Evolutionary conservation across 1,140 invertebrate species (phyloP), one percentile per base, ranked within the genome.

Genomic region (Sycophila sp.): DNA sequence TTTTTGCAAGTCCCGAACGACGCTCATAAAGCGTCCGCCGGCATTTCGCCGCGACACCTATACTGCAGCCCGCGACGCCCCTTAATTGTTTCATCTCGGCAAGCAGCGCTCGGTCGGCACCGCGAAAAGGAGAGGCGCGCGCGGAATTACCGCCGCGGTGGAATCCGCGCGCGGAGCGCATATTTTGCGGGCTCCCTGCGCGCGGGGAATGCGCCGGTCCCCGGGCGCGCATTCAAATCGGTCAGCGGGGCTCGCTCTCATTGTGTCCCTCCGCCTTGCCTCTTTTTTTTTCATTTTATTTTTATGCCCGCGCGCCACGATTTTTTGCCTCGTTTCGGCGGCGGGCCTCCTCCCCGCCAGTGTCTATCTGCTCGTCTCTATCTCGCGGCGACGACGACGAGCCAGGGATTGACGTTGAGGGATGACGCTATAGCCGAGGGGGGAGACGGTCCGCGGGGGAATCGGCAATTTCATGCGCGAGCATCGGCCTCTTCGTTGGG

Each of bases 401-500:
- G 32, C 34, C 32, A n/a, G n/a, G 67, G 77, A 83, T 81, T 83
- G 81, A 83, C 81, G 78, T 83, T 81, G 80, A 83, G 79, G 78
- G 76, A 83, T 83, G 80, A 81, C 79, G 75, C 78, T 77, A 74
- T 78, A 73, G 47, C 79, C 77, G 73, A 72, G 76, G 76, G 77
- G 72, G 78, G 73, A 76, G 73, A 78, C 69, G 74, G 51, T 22
- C 36, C 51, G 17, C 2, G 8, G 6, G 36, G 28, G 45, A 51
- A 51, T 51, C 45, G 56, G 22, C 32, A 62, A 62, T 62, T 60
- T 26, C 66, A 30, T 36, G 7, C 19, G 4, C 51, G 26, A 8
- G 22, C 11, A 17, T 6, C 8, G 32, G 26, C 26, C 8, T 11
- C 47, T 24, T 22, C n/a, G 22, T 4, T 5, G 24, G 22, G 7